A percentile compares a stretch with the other conserved stretches of the same genome.
These are phyloP conservation scores for Aplodontia rufa DNA, from an alignment of 2,113 vertebrate genomes.

Conservation along the genomic window DNA sequence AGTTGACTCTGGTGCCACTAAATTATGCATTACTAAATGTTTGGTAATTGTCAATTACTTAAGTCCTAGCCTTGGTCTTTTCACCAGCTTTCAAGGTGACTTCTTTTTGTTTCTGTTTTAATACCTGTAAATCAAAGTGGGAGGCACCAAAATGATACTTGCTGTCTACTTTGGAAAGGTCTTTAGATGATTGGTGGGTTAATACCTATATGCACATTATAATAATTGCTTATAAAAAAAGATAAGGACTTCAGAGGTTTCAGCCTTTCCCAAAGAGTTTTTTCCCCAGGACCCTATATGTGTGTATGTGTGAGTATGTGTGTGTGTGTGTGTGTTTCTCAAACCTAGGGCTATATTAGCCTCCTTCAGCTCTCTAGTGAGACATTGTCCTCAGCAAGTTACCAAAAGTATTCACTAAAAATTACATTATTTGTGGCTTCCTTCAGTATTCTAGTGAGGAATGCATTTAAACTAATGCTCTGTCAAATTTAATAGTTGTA, in stretches of 20 bases:
- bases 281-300: conserved; percentile 50
- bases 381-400: conserved; percentile 67
- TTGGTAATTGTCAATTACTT: conserved; percentile 69
- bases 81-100: conserved; percentile 67
- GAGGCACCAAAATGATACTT: conserved; percentile 67
- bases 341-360: conserved; percentile 58
- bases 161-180: conserved; percentile 66
- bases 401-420: conserved; percentile 76
- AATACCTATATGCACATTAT: conserved; percentile 26
- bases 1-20: conserved; percentile 69
- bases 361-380: conserved; percentile 60
- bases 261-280: background rate
- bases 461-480: conserved; percentile 82
- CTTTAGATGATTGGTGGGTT: conserved; percentile 62
- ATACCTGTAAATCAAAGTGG: conserved; percentile 56
- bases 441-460: conserved; percentile 77
- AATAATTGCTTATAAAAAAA: conserved; percentile 57
- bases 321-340: background rate
- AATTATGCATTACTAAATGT: conserved; percentile 74
- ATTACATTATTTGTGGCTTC: conserved; percentile 72
- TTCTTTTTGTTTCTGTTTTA: conserved; percentile 68
- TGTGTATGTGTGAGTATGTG: background rate
- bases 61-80: conserved; percentile 39
- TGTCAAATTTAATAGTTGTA: conserved; percentile 87
- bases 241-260: background rate